These are phyloP conservation scores for Hippocampus kuda DNA, from an alignment of 2,797 vertebrate species.

Conservation along the genomic window DNA sequence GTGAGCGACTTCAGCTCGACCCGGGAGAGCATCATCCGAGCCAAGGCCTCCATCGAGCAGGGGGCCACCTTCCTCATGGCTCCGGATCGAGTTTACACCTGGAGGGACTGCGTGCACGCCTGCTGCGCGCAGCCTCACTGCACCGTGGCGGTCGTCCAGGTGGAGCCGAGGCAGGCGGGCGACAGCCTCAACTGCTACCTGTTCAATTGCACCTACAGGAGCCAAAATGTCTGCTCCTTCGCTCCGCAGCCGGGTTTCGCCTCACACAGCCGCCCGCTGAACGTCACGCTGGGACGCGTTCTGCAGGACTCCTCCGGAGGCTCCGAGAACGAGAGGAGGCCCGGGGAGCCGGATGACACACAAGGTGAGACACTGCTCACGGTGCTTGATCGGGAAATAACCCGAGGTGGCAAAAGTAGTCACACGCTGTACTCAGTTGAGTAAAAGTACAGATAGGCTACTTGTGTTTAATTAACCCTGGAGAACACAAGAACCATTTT, in stretches of 20 bases:
- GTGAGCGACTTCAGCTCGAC: slow-evolving; percentile 63
- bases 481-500: too few species aligned
- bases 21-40: slow-evolving; percentile 83
- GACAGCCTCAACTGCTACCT: slow-evolving; percentile 74
- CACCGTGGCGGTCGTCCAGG: slow-evolving; percentile 80
- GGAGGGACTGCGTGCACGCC: slow-evolving; percentile 79
- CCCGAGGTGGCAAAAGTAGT: background rate
- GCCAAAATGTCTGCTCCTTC: slow-evolving; percentile 78
- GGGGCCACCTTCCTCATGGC: slow-evolving; percentile 82
- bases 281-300: slow-evolving; percentile 34
- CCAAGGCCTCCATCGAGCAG: slow-evolving; percentile 81
- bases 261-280: slow-evolving; percentile 68
- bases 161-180: slow-evolving; percentile 53
- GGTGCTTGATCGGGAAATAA: background rate
- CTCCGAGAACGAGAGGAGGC: slow-evolving; percentile 12
- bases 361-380: slow-evolving; percentile 36
- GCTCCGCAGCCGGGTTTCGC: slow-evolving; percentile 78
- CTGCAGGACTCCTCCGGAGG: slow-evolving; percentile 6
- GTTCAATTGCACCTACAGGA: slow-evolving; percentile 80
- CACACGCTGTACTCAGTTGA: too few species aligned
- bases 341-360: slow-evolving; percentile 27
- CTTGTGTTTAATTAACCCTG: too few species aligned
- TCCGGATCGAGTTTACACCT: slow-evolving; percentile 66
- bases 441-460: too few species aligned
- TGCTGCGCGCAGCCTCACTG: slow-evolving; percentile 84